A percentile compares a stretch with the other conserved stretches of the same genome.
phyloP scores from a whole-genome alignment of 2,113 vertebrate genomes.

The Carassius auratus region DNA sequence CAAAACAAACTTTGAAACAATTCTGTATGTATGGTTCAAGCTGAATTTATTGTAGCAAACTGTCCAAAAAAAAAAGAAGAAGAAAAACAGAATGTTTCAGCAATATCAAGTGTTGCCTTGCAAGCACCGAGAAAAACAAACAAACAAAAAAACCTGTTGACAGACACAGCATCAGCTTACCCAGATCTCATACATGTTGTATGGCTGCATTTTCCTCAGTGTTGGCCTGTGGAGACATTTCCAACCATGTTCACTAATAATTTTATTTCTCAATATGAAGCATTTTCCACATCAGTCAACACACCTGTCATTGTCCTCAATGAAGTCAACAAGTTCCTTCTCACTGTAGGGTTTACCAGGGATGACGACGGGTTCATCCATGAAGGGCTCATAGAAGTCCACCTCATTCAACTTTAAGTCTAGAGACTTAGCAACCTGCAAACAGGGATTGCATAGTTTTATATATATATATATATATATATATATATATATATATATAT shows the following conservation, averaged over 20 bases:
- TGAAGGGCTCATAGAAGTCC: conserved; percentile 90
- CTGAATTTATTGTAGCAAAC: conserved; percentile 17
- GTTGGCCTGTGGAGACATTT: conserved; percentile 77
- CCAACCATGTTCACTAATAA: background rate
- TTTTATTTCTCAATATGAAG: background rate
- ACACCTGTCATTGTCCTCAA: conserved; percentile 51
- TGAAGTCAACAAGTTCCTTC: conserved; percentile 80
- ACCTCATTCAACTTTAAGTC: conserved; percentile 77
- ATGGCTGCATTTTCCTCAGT: conserved; percentile 85
- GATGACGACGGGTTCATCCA: conserved; percentile 82
- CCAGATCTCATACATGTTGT: conserved; percentile 93
- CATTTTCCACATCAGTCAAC: background rate
- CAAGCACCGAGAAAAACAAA: background rate
- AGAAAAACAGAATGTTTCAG: conserved; percentile 4
- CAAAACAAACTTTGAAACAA: conserved; percentile 19
- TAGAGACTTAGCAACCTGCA: conserved; percentile 41
- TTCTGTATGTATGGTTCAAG: conserved; percentile 14
- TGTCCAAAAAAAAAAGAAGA: background rate
- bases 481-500: too few species aligned
- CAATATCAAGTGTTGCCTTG: conserved; percentile 20
- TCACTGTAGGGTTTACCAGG: conserved; percentile 86
- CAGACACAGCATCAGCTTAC: conserved; percentile 68
- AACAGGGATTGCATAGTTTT: background rate
- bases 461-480: too few species aligned
- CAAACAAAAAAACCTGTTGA: background rate